Base-by-base conservation (phyloP, 2,797 vertebrate species). In the Erethizon dorsatum region DNA sequence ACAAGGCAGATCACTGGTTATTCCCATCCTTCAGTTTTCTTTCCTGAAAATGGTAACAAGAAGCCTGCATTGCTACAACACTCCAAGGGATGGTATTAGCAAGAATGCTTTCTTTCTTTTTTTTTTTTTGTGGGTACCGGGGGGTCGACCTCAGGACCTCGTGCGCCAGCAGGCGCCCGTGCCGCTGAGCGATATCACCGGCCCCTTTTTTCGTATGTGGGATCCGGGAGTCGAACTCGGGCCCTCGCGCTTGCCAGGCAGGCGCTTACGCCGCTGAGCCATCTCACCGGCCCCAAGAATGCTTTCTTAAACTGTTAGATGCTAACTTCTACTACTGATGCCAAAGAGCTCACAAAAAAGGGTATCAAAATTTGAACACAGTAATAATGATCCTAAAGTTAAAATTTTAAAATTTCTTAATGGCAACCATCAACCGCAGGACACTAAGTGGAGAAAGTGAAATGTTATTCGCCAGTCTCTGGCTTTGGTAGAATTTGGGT, bases 401-500 rank as follows among this genome's bases (percentile, higher is more conserved):
- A 83, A 96, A 96, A 96, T 96, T 87, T 24, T 22, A 86, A 59
- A 73, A 52, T 92, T 94, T 93, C 86, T 98, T 75, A 93, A 90
- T 75, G 95, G 71, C 61, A 92, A 96, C n/a, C 52, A 50, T 57
- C 56, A 41, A 65, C 77, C 15, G 95, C 69, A 57, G 83, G 82
- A 45, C 87, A 87, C 65, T 59, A 88, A 79, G 52, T 80, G 88
- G 88, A 78, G 52, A 91, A 96, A 91, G 1, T 4, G 33, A 82
- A 56, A 94, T 61, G 67, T 83, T 75, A 73, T 3, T 45, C 3
- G 18, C 28, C 83, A 95, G 88, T 61, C 79, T 78, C n/a, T 41
- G 41, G 37, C 47, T 78, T 50, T 73, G 63, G 71, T 94, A 15
- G 37, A 78, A 56, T 15, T 22, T 9, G 57, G 24, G 84, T 73